Evolutionary conservation across 2,113 vertebrate genomes (phyloP).

Genomic region (Artemisiospiza belli): DNA sequence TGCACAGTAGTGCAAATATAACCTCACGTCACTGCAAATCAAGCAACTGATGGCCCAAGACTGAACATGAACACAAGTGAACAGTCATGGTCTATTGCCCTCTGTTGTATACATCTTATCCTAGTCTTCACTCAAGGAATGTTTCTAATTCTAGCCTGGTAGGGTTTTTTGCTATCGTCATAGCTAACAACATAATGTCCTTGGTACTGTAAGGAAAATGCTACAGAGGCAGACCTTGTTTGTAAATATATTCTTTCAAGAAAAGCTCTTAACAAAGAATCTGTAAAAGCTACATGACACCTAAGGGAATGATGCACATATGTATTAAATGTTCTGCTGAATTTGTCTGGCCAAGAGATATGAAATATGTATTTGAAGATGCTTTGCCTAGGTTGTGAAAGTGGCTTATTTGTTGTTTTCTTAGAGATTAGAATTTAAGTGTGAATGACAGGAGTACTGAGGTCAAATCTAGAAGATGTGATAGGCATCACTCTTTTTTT

Average conservation of each 20-base stretch:
- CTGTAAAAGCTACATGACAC: not conserved
- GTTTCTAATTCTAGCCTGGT: not conserved
- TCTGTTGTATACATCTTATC: not conserved
- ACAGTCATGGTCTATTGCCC: not conserved
- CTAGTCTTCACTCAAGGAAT: not conserved
- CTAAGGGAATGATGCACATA: not conserved
- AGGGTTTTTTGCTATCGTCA: not conserved
- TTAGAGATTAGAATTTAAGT: not conserved
- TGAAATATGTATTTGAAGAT: not conserved
- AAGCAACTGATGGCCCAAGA: not conserved
- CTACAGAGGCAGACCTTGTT: not conserved
- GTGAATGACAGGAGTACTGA: not conserved
- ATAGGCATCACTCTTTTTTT: not conserved
- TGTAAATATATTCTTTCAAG: not conserved
- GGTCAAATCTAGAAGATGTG: not conserved
- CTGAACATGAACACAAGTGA: not conserved
- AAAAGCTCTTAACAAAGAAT: not conserved
- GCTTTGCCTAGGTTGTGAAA: not conserved
- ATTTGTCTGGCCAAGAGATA: not conserved
- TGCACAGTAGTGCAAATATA: not conserved
- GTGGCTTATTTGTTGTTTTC: not conserved
- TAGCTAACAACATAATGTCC: not conserved
- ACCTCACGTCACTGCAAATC: not conserved
- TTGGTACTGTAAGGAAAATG: not conserved
- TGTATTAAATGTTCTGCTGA: not conserved